These are phyloP conservation scores for Himalopsyche japonica DNA, from an alignment of 2,888 invertebrate species.

Conservation along the genomic window DNA sequence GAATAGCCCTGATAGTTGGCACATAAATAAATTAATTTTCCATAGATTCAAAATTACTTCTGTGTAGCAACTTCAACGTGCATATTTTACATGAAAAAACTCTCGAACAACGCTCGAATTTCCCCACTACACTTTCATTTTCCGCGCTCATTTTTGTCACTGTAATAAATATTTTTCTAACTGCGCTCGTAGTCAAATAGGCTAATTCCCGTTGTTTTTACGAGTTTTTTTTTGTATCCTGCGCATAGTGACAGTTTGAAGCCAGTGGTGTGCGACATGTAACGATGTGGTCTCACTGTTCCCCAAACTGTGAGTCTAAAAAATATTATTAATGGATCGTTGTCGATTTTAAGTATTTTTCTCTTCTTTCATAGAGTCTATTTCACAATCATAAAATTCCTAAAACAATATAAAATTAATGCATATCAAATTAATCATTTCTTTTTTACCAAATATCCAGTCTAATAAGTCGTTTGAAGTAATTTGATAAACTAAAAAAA, in stretches of 20 bases:
- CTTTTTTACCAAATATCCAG: too few relatives aligned
- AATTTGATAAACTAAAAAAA: too few relatives aligned
- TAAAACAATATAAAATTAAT: too few relatives aligned
- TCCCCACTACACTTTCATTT: not conserved
- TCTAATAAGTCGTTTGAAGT: too few relatives aligned
- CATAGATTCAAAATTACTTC: too few relatives aligned
- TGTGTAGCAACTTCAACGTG: not conserved
- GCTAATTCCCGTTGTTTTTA: not conserved
- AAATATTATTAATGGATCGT: too few relatives aligned
- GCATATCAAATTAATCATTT: too few relatives aligned
- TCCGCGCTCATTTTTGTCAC: not conserved
- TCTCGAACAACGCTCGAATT: not conserved
- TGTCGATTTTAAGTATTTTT: too few relatives aligned
- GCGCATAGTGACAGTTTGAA: not conserved
- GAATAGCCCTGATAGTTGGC: too few relatives aligned
- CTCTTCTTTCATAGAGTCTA: too few relatives aligned
- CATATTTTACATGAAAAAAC: not conserved
- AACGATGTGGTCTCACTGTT: not conserved
- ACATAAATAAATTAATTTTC: too few relatives aligned
- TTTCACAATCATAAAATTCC: too few relatives aligned
- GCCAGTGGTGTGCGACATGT: not conserved
- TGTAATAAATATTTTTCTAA: not conserved
- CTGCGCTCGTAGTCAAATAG: not conserved
- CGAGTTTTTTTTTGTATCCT: not conserved
- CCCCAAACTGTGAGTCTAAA: not conserved